Percentiles rank a stretch among this genome's conserved stretches.
Conservation (phyloP, 2,113 vertebrate genomes). For the Hydrolagus affinis region DNA sequence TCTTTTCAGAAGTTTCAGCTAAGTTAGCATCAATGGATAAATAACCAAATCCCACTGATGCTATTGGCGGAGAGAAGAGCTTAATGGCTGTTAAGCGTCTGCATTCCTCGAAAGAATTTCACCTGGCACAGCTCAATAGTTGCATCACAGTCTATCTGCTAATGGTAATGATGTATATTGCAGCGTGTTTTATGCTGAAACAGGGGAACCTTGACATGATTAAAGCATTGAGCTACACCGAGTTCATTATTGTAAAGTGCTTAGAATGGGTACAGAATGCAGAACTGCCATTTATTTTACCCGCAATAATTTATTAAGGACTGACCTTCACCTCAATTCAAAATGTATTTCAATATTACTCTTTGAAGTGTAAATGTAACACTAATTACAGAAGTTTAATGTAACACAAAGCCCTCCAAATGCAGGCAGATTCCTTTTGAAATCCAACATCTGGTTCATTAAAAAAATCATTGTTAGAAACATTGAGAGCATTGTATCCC, state of each 20-base stretch:
- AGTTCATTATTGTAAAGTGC: constrained; percentile 6
- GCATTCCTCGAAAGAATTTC: neutral
- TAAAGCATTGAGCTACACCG: neutral
- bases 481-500: neutral
- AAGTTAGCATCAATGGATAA: neutral
- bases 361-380: neutral
- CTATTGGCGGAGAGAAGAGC: neutral
- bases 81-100: neutral
- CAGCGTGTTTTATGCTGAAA: neutral
- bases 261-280: neutral
- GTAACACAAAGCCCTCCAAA: neutral
- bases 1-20: neutral
- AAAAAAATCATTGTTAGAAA: neutral
- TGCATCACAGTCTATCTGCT: constrained; percentile 9
- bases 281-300: constrained; percentile 16
- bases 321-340: neutral
- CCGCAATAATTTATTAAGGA: neutral
- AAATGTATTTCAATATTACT: neutral
- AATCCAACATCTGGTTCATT: neutral
- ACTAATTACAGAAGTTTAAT: neutral
- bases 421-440: neutral
- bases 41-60: neutral
- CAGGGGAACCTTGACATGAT: constrained; percentile 5
- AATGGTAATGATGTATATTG: neutral
- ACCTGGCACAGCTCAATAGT: constrained; percentile 11